A percentile compares a stretch with the other conserved stretches of the same genome.
Evolutionary conservation across 2,888 invertebrate genomes (phyloP).

Genomic region (Acleris literana): DNA sequence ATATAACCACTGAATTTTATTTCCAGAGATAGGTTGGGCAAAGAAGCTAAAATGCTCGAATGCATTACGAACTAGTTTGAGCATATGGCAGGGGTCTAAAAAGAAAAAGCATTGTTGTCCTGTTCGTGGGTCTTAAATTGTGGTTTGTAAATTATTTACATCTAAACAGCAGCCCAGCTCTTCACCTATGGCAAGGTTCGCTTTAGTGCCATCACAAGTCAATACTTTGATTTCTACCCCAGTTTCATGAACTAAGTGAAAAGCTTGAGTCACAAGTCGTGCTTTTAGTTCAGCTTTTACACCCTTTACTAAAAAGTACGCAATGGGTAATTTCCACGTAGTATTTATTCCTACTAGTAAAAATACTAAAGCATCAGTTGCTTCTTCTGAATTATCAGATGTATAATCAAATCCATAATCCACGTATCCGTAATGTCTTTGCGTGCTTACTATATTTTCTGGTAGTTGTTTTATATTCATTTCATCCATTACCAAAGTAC

Average conservation of each 20-base stretch:
- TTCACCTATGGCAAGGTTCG: not conserved
- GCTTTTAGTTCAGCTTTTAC: not conserved
- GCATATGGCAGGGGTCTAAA: conserved; percentile 40
- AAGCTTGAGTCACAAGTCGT: not conserved
- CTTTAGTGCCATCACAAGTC: not conserved
- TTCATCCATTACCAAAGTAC: conserved; percentile 29
- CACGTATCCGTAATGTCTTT: conserved; percentile 24
- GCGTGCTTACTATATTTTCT: not conserved
- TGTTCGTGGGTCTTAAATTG: conserved; percentile 33
- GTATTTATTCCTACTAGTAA: conserved; percentile 35
- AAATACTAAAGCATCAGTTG: conserved; percentile 37
- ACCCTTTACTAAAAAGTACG: conserved; percentile 31
- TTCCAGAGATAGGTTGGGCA: conserved; percentile 2
- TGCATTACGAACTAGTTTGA: conserved; percentile 39
- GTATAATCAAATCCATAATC: conserved; percentile 21
- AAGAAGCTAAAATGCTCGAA: conserved; percentile 29
- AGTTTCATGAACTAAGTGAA: not conserved
- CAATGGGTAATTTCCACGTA: conserved; percentile 36
- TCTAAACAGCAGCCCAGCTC: conserved; percentile 38
- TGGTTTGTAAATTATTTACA: conserved; percentile 36
- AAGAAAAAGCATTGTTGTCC: conserved; percentile 36
- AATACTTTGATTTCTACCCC: not conserved
- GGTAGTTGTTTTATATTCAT: conserved; percentile 18
- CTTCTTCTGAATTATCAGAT: conserved; percentile 23
- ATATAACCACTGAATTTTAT: conserved; percentile 6